Evolutionary conservation across 2,797 vertebrate genomes (phyloP).

Genomic region (Spinibarbus caldwelli): DNA sequence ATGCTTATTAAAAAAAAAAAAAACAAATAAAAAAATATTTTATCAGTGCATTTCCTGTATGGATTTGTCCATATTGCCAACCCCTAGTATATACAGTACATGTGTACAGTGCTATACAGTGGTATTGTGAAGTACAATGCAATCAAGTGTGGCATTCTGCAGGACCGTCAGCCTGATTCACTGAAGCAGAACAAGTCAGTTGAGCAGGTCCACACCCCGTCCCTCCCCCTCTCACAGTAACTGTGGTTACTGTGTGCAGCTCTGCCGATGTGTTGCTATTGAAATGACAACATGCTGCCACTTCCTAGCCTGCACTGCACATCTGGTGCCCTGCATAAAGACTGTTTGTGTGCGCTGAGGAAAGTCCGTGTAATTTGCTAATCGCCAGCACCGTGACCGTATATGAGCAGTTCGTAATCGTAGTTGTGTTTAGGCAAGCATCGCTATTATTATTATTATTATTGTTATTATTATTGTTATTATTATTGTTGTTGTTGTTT

Average conservation of each 20-base stretch:
- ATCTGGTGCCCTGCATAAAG: slow-evolving; percentile 46
- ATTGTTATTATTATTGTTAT: background rate
- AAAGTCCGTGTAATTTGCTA: background rate
- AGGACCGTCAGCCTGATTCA: background rate
- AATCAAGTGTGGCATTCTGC: slow-evolving; percentile 3
- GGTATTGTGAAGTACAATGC: background rate
- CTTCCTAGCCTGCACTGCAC: slow-evolving; percentile 41
- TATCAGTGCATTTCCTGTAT: too few species aligned
- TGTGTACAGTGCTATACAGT: background rate
- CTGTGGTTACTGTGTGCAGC: slow-evolving; percentile 38
- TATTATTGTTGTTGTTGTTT: background rate
- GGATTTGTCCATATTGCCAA: background rate
- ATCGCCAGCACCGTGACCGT: background rate
- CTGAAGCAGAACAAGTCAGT: slow-evolving; percentile 25
- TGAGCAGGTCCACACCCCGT: slow-evolving; percentile 25
- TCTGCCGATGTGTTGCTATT: slow-evolving; percentile 40
- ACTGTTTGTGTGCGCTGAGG: slow-evolving; percentile 34
- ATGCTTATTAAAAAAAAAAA: background rate
- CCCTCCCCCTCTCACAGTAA: slow-evolving; percentile 24
- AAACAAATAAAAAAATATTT: too few species aligned
- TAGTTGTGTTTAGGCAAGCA: background rate
- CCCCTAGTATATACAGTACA: background rate
- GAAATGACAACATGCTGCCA: slow-evolving; percentile 45
- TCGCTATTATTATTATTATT: background rate
- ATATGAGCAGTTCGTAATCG: background rate